Evolutionary conservation across 1,140 invertebrate genomes (phyloP), one percentile per base, ranked within the genome.

Genomic region (Macrobrachium rosenbergii): DNA sequence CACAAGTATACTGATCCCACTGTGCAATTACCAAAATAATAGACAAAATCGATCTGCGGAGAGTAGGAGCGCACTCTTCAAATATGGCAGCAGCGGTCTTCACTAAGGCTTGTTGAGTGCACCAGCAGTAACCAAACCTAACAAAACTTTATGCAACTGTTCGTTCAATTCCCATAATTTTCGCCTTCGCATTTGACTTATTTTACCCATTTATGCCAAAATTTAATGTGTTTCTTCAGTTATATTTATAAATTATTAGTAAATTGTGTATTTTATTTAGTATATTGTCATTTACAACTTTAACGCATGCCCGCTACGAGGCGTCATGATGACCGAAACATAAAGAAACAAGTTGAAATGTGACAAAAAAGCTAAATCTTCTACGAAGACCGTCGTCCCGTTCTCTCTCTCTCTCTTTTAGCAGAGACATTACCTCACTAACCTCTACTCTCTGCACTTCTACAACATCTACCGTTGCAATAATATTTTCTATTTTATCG

Each of bases 11-110:
- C 60, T n/a, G 60, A 19, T 64, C 72, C 59, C 59, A 67, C 23
- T 88, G 59, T 77, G 67, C 60, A 88, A 83, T 77, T 82, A 83
- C 19, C 73, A 59, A 62, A 82, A 88, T 88, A 88, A 88, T 82
- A 88, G 69, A 83, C 72, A 77, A 88, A 88, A 88, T 88, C 86
- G 81, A 88, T 88, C 73, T 76, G 60, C 77, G 80, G 86, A 82
- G 80, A 88, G 86, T 88, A 82, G 67, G 72, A 79, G 86, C 86
- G 86, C 80, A 88, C 86, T 82, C 86, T 82, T 88, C 86, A 88
- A 88, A 88, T 88, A 88, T 88, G 86, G 86, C 80, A 88, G 86
- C 80, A 81, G 43, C 12, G 52, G 83, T 82, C 86, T 88, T 82
- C 69, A 88, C 86, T 88, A 52, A 52, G 86, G 86, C 86, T 88